These are phyloP conservation scores for Lepilemur septentrionalis DNA, from an alignment of 2,797 vertebrate genomes.

Conservation along the genomic window DNA sequence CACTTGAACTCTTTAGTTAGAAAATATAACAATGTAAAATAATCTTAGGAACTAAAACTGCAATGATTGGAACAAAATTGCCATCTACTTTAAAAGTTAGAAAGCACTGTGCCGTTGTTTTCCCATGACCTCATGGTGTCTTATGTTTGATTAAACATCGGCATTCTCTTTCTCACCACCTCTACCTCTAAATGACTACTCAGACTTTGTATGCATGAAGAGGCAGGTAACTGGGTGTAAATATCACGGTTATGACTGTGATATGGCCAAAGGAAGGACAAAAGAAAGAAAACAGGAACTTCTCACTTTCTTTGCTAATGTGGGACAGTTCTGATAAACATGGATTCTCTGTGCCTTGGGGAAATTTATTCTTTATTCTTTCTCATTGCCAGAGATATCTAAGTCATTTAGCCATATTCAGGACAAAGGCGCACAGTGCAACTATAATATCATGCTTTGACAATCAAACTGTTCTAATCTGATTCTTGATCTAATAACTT, in stretches of 20 bases:
- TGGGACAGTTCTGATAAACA: background rate
- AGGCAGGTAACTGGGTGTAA: background rate
- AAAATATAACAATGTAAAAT: conserved; percentile 27
- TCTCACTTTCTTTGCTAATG: background rate
- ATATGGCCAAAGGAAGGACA: background rate
- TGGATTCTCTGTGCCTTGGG: background rate
- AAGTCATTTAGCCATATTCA: background rate
- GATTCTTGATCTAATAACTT: background rate
- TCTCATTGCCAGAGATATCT: background rate
- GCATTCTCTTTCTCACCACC: background rate
- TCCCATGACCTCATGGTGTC: background rate
- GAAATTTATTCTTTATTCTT: background rate
- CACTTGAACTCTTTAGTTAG: background rate
- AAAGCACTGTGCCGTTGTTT: background rate
- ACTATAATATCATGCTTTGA: background rate
- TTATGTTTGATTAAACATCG: background rate
- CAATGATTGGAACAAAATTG: background rate
- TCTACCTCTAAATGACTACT: background rate
- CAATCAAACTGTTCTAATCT: background rate
- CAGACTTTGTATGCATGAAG: background rate
- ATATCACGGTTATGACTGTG: background rate
- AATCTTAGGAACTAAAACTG: background rate
- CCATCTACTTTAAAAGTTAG: background rate
- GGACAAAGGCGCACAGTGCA: background rate
- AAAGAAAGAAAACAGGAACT: background rate